These are phyloP conservation scores for Drosophila cracens DNA, from an alignment of 2,888 invertebrate genomes.

Conservation along the genomic window DNA sequence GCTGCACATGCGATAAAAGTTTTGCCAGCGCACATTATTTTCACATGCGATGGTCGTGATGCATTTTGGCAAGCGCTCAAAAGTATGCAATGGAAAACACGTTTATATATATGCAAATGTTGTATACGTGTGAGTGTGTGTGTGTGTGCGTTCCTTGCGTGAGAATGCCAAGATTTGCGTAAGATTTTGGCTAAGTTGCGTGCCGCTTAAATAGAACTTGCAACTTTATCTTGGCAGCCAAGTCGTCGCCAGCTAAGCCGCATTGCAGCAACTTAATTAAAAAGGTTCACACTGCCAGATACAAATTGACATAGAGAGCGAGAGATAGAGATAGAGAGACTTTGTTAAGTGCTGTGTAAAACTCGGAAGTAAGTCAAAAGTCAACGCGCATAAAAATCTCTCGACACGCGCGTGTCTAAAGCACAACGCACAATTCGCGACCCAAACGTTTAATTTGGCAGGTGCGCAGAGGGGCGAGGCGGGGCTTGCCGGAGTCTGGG, in stretches of 20 bases:
- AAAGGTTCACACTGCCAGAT: slow-evolving; percentile 31
- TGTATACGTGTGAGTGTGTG: slow-evolving; percentile 9
- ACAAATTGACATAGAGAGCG: slow-evolving; percentile 3
- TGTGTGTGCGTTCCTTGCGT: slow-evolving; percentile 18
- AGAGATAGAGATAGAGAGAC: slow-evolving; percentile 2
- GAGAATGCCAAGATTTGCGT: slow-evolving; percentile 56
- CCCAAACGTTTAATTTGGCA: slow-evolving; percentile 38
- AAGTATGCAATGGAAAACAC: slow-evolving; percentile 47
- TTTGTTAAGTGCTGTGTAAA: slow-evolving; percentile 9
- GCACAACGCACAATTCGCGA: slow-evolving; percentile 25
- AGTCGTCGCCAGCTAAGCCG: slow-evolving; percentile 51
- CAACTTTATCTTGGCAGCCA: slow-evolving; percentile 62
- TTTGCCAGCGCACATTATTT: slow-evolving; percentile 40
- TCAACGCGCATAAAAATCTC: slow-evolving; percentile 68
- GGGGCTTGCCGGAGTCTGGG: slow-evolving; percentile 9
- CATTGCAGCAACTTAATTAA: slow-evolving; percentile 73
- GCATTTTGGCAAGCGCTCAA: slow-evolving; percentile 59
- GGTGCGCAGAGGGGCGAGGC: neutral
- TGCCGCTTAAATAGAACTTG: slow-evolving; percentile 50
- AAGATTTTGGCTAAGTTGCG: slow-evolving; percentile 54
- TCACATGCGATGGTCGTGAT: slow-evolving; percentile 37
- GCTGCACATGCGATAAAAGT: slow-evolving; percentile 39
- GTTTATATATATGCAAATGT: slow-evolving; percentile 1
- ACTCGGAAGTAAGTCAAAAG: slow-evolving; percentile 48
- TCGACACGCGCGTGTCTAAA: slow-evolving; percentile 61